These are phyloP conservation scores for Caenorhabditis brenneri DNA, from an alignment of 1,140 invertebrate genomes.

Conservation along the genomic window DNA sequence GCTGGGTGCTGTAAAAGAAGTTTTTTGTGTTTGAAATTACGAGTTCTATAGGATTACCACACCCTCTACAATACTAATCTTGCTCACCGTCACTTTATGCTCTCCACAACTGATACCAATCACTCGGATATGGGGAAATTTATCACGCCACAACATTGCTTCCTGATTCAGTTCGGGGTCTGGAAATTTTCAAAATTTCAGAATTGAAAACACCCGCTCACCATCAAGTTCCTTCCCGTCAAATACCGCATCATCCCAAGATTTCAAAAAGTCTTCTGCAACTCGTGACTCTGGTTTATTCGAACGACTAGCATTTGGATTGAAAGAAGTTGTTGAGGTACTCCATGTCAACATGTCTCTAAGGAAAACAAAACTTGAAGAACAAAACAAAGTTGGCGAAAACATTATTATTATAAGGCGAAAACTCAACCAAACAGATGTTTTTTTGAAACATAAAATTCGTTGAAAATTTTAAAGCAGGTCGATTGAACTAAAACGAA, in stretches of 20 bases:
- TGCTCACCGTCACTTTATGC: constrained; percentile 3
- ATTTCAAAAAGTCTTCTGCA: not conserved
- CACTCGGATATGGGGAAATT: not conserved
- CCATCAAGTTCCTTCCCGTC: not conserved
- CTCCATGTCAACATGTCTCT: not conserved
- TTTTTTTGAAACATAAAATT: too few relatives aligned
- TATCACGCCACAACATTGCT: not conserved
- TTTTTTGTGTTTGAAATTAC: too few relatives aligned
- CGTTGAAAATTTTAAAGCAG: too few relatives aligned
- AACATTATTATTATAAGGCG: not conserved
- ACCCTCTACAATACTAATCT: too few relatives aligned
- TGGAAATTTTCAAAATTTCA: not conserved
- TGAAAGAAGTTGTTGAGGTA: not conserved
- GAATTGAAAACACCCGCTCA: not conserved
- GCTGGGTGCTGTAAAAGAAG: too few relatives aligned
- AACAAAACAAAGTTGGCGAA: not conserved
- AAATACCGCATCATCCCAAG: constrained; percentile 12
- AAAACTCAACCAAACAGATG: too few relatives aligned
- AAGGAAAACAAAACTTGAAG: not conserved
- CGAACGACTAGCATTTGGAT: not conserved
- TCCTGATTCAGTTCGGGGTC: not conserved
- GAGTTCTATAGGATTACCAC: too few relatives aligned
- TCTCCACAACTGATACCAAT: not conserved
- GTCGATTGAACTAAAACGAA: too few relatives aligned
- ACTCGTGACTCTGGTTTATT: not conserved